phyloP scores from a whole-genome alignment of 2,113 vertebrate genomes.

The Apaloderma vittatum region DNA sequence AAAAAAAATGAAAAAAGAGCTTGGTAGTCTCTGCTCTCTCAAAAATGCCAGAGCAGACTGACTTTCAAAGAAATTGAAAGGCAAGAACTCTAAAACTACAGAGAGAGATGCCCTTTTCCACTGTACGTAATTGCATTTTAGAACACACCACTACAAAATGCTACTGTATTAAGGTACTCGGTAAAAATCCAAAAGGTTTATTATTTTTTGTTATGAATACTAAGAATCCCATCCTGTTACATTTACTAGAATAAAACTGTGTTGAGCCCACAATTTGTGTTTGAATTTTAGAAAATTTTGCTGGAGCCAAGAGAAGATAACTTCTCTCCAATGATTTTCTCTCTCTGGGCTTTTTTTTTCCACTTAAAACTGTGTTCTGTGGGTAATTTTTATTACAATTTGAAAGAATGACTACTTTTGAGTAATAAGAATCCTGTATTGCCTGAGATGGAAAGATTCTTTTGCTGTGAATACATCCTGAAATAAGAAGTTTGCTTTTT shows the following conservation, averaged over 20 bases:
- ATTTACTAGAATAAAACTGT: background rate
- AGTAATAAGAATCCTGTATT: slow-evolving; percentile 39
- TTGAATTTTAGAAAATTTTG: slow-evolving; percentile 23
- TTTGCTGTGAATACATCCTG: background rate
- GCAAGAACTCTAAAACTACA: slow-evolving; percentile 5
- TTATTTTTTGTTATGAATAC: slow-evolving; percentile 46
- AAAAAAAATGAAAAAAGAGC: background rate
- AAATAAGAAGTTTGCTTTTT: background rate
- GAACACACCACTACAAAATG: background rate
- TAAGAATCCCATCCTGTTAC: background rate
- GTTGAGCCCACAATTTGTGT: slow-evolving; percentile 7
- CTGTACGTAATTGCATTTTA: background rate
- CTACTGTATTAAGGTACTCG: background rate
- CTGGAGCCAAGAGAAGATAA: slow-evolving; percentile 1
- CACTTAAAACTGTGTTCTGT: slow-evolving; percentile 45
- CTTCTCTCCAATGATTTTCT: background rate
- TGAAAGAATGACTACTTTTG: slow-evolving; percentile 38
- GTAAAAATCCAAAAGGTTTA: background rate
- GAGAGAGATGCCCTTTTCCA: background rate
- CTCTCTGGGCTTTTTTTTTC: background rate
- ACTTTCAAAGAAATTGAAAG: background rate
- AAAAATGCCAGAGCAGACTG: background rate
- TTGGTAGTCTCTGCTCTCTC: background rate
- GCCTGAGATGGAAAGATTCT: slow-evolving; percentile 34
- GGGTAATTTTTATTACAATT: slow-evolving; percentile 68